Percentiles rank a stretch among this genome's conserved stretches.
These are phyloP conservation scores for Gephyroberyx darwinii DNA, from an alignment of 2,797 vertebrate genomes.

Conservation along the genomic window DNA sequence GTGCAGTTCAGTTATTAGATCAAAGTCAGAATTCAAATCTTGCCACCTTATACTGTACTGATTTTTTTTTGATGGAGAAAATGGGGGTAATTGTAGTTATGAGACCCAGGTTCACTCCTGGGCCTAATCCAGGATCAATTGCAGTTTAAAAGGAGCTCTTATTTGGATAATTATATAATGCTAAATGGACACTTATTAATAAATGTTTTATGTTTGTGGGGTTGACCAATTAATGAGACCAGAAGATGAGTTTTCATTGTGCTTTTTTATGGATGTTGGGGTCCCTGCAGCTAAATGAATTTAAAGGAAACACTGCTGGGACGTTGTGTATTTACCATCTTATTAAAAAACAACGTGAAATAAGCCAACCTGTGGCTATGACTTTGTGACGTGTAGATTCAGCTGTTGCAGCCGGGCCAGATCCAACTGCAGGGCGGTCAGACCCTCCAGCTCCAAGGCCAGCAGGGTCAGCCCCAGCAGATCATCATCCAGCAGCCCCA, in stretches of 20 bases:
- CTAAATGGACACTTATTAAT: not conserved
- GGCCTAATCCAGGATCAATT: not conserved
- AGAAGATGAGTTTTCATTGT: not conserved
- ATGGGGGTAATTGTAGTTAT: not conserved
- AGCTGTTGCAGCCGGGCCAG: constrained; percentile 96
- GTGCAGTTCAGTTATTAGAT: not conserved
- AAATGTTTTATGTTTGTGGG: not conserved
- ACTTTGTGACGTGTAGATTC: constrained; percentile 85
- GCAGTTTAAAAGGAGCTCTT: not conserved
- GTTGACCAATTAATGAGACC: not conserved
- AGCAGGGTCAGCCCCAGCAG: constrained; percentile 97
- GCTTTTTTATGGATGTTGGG: not conserved
- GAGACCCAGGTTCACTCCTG: not conserved
- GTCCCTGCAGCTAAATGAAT: not conserved
- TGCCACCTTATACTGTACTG: not conserved
- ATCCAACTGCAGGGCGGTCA: constrained; percentile 98
- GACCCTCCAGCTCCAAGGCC: constrained; percentile 95
- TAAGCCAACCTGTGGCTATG: constrained; percentile 4
- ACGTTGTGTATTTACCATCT: not conserved
- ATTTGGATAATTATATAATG: not conserved
- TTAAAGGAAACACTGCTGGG: not conserved
- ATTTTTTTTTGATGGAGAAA: too few species aligned
- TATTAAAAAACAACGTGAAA: not conserved
- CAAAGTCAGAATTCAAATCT: constrained; percentile 7
- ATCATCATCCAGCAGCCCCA: constrained; percentile 99